These are phyloP conservation scores for Taxidea taxus DNA, from an alignment of 2,113 vertebrate species.

Conservation along the genomic window DNA sequence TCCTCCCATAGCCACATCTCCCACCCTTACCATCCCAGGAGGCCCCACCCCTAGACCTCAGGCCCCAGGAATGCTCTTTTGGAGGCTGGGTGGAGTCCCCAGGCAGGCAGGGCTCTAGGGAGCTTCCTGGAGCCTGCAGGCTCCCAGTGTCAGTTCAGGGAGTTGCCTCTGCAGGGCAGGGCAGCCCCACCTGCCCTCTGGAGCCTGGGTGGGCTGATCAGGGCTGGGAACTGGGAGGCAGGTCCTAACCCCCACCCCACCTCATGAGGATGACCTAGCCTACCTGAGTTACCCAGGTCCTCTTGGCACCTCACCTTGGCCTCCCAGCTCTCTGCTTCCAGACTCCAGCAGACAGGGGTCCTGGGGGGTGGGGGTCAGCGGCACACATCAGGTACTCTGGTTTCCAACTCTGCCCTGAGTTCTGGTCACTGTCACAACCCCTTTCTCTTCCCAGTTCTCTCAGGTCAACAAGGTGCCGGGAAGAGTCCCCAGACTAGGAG, in stretches of 20 bases:
- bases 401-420: conserved; percentile 2
- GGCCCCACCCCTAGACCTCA: conserved; percentile 73
- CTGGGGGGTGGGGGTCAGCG: neutral
- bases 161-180: conserved; percentile 65
- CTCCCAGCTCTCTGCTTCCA: neutral
- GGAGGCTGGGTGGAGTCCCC: conserved; percentile 72
- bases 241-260: no score
- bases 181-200: conserved; percentile 58
- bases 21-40: conserved; percentile 45
- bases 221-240: neutral
- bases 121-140: conserved; percentile 65
- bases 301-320: neutral
- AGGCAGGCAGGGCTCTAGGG: conserved; percentile 62
- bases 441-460: neutral
- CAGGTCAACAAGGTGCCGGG: neutral
- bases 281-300: neutral
- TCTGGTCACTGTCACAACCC: neutral
- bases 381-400: neutral
- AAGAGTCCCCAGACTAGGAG: neutral
- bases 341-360: neutral
- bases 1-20: conserved; percentile 32
- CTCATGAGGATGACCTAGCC: neutral
- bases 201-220: conserved; percentile 44
- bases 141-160: conserved; percentile 63
- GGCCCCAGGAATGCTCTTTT: conserved; percentile 75